These are phyloP conservation scores for Pardosa pseudoannulata DNA, from an alignment of 2,888 invertebrate species.

Conservation along the genomic window DNA sequence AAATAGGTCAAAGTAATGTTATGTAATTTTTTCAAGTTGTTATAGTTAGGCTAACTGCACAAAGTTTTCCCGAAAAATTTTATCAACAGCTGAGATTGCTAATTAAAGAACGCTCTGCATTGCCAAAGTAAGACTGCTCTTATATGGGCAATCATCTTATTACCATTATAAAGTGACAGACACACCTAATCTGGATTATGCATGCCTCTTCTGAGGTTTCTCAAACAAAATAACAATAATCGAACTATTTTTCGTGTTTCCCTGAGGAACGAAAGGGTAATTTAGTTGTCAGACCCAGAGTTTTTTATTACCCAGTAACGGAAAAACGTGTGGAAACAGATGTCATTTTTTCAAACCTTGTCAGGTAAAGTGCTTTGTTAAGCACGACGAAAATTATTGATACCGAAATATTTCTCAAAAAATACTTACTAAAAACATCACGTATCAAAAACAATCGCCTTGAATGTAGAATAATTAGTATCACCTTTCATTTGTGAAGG, in stretches of 20 bases:
- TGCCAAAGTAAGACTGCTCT: no score
- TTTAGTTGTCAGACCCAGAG: constrained; percentile 57
- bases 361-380: constrained; percentile 42
- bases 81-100: no score
- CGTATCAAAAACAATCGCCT: constrained; percentile 31
- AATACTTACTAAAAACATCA: constrained; percentile 32
- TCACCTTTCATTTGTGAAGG: no score
- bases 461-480: no score
- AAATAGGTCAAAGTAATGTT: no score
- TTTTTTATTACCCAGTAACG: constrained; percentile 48
- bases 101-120: no score
- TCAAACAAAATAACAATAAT: constrained; percentile 65
- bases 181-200: constrained; percentile 47
- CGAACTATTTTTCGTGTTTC: constrained; percentile 44
- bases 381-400: constrained; percentile 47
- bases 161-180: constrained; percentile 51
- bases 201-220: constrained; percentile 9
- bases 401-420: constrained; percentile 44
- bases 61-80: no score
- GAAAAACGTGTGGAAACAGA: constrained; percentile 51
- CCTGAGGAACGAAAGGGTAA: constrained; percentile 53
- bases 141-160: constrained; percentile 37
- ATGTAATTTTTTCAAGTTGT: no score
- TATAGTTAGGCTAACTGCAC: no score
- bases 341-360: constrained; percentile 39